A percentile compares a stretch with the other conserved stretches of the same genome.
These are phyloP conservation scores for Malacoraja senta DNA, from an alignment of 2,797 vertebrate species.

Conservation along the genomic window DNA sequence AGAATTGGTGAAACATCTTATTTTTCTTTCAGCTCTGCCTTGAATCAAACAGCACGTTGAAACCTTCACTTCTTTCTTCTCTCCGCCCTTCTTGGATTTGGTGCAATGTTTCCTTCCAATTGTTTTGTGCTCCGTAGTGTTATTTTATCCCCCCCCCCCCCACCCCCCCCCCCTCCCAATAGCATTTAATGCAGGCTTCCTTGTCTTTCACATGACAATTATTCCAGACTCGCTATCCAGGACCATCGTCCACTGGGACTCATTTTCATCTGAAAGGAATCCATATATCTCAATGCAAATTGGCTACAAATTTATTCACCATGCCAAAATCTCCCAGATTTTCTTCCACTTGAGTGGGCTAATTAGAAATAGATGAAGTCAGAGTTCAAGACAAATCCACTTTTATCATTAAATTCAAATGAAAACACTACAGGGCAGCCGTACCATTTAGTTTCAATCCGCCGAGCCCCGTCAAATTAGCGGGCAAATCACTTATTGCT, in stretches of 20 bases:
- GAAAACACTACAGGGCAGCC: not conserved
- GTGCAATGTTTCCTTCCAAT: not conserved
- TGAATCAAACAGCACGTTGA: not conserved
- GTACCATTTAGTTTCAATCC: not conserved
- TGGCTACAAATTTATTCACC: not conserved
- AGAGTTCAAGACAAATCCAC: not conserved
- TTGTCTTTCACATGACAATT: not conserved
- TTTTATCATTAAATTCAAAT: constrained; percentile 22
- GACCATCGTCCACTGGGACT: not conserved
- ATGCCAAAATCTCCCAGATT: not conserved
- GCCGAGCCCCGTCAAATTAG: not conserved
- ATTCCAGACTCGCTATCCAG: not conserved
- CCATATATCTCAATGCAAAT: constrained; percentile 15
- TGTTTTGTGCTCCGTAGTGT: too few relatives aligned
- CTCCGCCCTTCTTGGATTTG: not conserved
- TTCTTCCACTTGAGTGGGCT: not conserved
- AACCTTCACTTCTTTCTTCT: not conserved
- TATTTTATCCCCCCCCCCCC: not conserved
- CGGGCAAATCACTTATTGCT: not conserved
- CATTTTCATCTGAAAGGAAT: constrained; percentile 21
- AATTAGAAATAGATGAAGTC: constrained; percentile 34
- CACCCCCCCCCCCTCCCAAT: not conserved
- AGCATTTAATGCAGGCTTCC: not conserved
- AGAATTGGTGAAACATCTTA: not conserved
- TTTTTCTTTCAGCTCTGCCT: not conserved